These are phyloP conservation scores for Ctenodactylus gundi DNA, from an alignment of 2,113 vertebrate species.

Conservation along the genomic window DNA sequence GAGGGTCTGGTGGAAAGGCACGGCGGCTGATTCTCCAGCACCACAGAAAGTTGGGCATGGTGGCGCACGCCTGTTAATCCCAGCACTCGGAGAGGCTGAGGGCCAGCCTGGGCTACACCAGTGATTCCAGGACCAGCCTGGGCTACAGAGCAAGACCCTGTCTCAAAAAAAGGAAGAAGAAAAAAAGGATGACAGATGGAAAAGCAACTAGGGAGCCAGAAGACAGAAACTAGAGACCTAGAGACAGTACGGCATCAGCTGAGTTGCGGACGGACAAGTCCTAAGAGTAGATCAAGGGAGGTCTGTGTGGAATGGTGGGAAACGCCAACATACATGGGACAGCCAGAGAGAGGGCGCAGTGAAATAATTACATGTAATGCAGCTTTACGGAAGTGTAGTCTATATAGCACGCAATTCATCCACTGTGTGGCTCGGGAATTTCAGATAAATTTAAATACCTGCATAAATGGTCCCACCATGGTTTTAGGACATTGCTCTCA, in stretches of 20 bases:
- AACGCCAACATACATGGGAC: background rate
- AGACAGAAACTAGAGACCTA: fast-evolving
- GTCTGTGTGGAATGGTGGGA: background rate
- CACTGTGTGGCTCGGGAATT: background rate
- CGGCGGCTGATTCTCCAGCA: no score
- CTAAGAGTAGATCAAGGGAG: background rate
- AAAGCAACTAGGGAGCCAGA: background rate
- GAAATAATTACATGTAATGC: fast-evolving
- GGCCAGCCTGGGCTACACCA: no score
- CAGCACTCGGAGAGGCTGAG: no score
- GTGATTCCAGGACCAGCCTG: no score
- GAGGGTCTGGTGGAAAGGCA: no score
- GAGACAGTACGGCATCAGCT: background rate
- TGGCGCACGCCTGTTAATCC: no score
- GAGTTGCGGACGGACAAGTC: background rate
- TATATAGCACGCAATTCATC: fast-evolving
- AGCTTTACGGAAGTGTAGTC: background rate
- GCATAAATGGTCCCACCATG: background rate
- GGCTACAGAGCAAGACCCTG: no score
- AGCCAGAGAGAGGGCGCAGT: background rate
- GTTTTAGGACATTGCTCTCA: background rate
- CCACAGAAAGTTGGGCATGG: no score
- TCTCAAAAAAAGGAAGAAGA: no score
- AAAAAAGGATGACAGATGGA: background rate
- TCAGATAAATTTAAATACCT: background rate